These are phyloP conservation scores for Halisarca cf. caerulea DNA, from an alignment of 37 sponge, comb jelly and placozoan species.

Conservation along the genomic window DNA sequence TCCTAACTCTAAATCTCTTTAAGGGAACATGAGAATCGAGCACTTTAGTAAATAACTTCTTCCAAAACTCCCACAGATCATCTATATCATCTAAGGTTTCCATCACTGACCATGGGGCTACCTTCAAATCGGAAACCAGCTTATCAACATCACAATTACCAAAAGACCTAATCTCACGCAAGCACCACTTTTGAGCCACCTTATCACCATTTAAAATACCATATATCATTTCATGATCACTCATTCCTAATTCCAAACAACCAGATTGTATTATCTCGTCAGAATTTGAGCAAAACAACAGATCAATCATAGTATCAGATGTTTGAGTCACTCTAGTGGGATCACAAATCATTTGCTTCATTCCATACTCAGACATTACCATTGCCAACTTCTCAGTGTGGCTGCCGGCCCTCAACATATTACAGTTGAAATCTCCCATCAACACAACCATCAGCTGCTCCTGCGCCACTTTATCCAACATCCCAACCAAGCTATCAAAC, in stretches of 20 bases:
- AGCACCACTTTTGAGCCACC: not conserved
- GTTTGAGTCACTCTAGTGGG: conserved; percentile 36
- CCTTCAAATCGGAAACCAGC: not conserved
- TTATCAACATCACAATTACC: not conserved
- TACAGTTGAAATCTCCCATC: conserved; percentile 44
- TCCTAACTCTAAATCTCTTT: no score
- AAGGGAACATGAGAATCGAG: not conserved
- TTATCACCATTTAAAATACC: not conserved
- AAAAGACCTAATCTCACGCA: not conserved
- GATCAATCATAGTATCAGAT: conserved; percentile 24
- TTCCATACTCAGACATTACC: conserved; percentile 32
- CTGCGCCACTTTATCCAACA: conserved; percentile 24
- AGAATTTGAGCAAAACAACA: not conserved
- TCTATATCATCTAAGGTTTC: not conserved
- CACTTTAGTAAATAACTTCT: not conserved
- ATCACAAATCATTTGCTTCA: conserved; percentile 7
- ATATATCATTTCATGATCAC: conserved; percentile 36
- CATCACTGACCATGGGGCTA: not conserved
- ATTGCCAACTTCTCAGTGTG: not conserved
- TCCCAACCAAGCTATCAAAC: conserved; percentile 10
- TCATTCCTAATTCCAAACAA: not conserved
- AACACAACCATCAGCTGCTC: not conserved
- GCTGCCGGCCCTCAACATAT: conserved; percentile 28
- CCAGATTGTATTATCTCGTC: not conserved
- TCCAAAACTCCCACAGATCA: not conserved